Percentiles rank a stretch among this genome's conserved stretches.
Conservation (phyloP, 1,140 invertebrate genomes). For the Trachelipus rathkii region DNA sequence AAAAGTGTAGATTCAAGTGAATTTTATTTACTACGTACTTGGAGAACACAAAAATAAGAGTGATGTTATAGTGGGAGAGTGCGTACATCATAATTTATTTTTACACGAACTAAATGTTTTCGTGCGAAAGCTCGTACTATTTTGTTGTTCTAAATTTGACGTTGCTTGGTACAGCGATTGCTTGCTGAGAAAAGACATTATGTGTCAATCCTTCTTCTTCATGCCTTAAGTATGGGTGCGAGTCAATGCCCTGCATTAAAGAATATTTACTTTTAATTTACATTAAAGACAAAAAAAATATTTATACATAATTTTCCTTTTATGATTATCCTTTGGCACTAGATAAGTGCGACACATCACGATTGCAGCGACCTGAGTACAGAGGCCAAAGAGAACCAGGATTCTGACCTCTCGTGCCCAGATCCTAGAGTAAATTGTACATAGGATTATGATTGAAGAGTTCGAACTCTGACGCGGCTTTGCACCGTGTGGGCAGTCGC, state of each 20-base stretch:
- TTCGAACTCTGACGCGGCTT: too few relatives aligned
- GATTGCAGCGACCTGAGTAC: too few relatives aligned
- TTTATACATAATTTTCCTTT: neutral
- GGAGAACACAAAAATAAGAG: neutral
- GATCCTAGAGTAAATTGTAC: too few relatives aligned
- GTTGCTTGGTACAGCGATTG: constrained; percentile 75
- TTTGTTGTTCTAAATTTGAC: constrained; percentile 93
- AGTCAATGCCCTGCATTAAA: constrained; percentile 62
- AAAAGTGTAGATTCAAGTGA: constrained; percentile 14
- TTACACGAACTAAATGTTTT: constrained; percentile 88
- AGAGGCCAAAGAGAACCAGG: too few relatives aligned
- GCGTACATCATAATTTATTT: constrained; percentile 50
- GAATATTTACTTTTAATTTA: neutral
- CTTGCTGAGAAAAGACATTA: constrained; percentile 20
- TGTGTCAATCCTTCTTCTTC: constrained; percentile 45
- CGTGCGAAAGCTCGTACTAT: constrained; percentile 77
- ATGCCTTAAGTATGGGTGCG: constrained; percentile 78
- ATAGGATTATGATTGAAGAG: too few relatives aligned
- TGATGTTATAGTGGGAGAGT: constrained; percentile 18
- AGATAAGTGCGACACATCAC: too few relatives aligned
- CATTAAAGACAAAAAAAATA: neutral
- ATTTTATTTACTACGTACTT: too few relatives aligned
- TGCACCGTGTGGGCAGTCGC: too few relatives aligned
- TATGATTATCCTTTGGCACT: too few relatives aligned
- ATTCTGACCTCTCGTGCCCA: too few relatives aligned